Conservation (phyloP, 2,797 vertebrate genomes). For the Gambelia wislizenii region DNA sequence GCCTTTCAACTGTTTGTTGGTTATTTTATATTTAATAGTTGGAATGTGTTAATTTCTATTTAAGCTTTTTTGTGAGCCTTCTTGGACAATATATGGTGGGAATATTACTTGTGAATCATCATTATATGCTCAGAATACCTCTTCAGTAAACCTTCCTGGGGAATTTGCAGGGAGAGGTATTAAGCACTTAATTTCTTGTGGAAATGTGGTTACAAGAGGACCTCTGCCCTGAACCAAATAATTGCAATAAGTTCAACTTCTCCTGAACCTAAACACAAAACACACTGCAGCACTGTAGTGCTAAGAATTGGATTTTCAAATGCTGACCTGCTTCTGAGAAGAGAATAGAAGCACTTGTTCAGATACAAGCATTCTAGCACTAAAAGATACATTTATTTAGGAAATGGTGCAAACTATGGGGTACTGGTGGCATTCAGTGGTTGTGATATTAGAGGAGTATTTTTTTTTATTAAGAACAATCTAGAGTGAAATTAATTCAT, state of each 20-base stretch:
- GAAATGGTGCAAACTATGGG: neutral
- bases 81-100: neutral
- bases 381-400: neutral
- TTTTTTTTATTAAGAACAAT: neutral
- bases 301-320: neutral
- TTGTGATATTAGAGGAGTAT: neutral
- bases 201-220: neutral
- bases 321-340: slow-evolving; percentile 1
- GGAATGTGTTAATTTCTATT: neutral
- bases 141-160: neutral
- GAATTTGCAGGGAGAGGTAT: too few relatives aligned
- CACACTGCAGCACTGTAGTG: neutral
- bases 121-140: neutral
- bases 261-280: neutral
- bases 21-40: neutral
- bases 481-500: neutral
- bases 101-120: neutral
- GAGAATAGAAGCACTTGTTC: neutral
- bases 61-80: neutral
- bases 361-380: neutral
- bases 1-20: neutral
- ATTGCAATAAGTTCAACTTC: neutral
- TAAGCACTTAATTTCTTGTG: slow-evolving; percentile 2
- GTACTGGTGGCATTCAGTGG: neutral
- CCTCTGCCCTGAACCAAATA: neutral